Evolutionary conservation across 2,888 invertebrate genomes (phyloP), one percentile per base, ranked within the genome.

Genomic region (Margaritifera margaritifera): DNA sequence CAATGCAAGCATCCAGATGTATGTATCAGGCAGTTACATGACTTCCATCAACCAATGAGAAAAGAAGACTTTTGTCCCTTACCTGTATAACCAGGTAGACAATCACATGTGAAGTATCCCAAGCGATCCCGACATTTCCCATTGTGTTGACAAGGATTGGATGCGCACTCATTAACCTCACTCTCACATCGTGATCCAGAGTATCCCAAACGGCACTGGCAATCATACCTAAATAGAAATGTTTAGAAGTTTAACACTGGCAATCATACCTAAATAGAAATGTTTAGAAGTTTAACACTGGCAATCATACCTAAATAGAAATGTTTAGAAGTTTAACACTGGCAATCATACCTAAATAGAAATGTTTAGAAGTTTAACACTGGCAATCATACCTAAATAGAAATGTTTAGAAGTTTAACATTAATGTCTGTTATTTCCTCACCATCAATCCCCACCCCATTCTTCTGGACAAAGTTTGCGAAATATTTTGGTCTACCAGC

Each of bases 161-260:
- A 82, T 61, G 79, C 69, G 85, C 97, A 97, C 87, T 97, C 96
- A 89, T 97, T 95, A 18, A 96, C 95, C 86, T 97, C 96, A 73
- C 94, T 93, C 85, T 96, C 95, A 89, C 98, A 98, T 15, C 95
- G 92, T 52, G 95, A 92, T 0, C 97, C 90, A 60, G 80, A 82
- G 62, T 82, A 88, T 1, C 88, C 88, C 51, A 65, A 69, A 19
- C 74, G 78, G 68, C 88, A 88, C 5, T 68, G 64, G 66, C 88
- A 88, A 87, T 97, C 97, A 73, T 95, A 93, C 84, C 98, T 98
- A 85, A 94, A 70, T 62, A 25, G 19, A 51, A 62, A 51, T 2
- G 20, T 42, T 2, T 42, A 42, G 11, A 42, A 42, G 42, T 42
- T 42, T 15, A 42, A 42, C 11, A n/a, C n/a, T n/a, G n/a, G n/a